These are phyloP conservation scores for Nesometra sesokonis DNA, from an alignment of 35 echinoderm and acorn worm species.

Conservation along the genomic window DNA sequence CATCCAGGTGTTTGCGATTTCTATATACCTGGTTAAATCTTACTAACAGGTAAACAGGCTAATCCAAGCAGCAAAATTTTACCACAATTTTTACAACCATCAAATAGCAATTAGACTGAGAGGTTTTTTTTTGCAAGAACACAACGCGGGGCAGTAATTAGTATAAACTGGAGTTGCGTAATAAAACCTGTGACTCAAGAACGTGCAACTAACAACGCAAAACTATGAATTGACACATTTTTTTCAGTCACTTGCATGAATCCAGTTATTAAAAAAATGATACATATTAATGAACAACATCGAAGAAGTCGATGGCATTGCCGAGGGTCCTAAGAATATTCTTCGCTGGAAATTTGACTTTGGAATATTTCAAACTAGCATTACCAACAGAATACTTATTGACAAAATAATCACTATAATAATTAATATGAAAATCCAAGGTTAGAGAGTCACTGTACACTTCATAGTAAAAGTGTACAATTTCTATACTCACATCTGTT, in stretches of 20 bases:
- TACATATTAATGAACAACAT: background rate
- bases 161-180: too few species aligned
- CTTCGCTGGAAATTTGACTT: background rate
- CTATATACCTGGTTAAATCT: too few species aligned
- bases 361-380: background rate
- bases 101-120: too few species aligned
- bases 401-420: background rate
- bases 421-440: background rate
- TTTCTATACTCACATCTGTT: background rate
- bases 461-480: background rate
- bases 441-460: background rate
- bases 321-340: background rate
- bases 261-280: background rate
- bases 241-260: background rate
- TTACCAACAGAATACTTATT: background rate
- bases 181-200: background rate
- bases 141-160: too few species aligned
- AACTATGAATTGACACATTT: background rate
- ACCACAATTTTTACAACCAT: too few species aligned
- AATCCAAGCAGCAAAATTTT: too few species aligned
- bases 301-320: background rate
- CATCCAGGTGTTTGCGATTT: too few species aligned
- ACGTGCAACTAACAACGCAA: background rate
- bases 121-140: too few species aligned
- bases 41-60: too few species aligned